These are phyloP conservation scores for Albula goreensis DNA, from an alignment of 2,113 vertebrate genomes.

Conservation along the genomic window DNA sequence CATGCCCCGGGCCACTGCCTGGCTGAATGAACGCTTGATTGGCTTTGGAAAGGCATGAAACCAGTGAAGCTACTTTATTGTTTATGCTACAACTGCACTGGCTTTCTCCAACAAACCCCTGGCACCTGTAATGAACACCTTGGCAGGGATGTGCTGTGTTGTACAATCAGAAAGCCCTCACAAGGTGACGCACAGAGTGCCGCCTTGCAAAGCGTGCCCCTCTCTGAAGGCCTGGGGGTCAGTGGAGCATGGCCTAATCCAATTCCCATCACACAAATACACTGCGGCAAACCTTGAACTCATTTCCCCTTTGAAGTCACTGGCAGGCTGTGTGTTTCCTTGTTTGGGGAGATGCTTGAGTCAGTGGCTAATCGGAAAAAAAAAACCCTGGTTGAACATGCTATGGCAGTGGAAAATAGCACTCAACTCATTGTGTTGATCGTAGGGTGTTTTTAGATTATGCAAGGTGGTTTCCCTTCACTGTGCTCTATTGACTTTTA, in stretches of 20 bases:
- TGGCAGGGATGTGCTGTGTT: background rate
- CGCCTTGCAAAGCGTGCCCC: background rate
- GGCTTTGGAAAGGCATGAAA: slow-evolving; percentile 1
- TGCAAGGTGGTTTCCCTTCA: background rate
- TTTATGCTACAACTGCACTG: background rate
- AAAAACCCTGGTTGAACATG: background rate
- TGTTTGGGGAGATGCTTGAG: background rate
- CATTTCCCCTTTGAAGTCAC: background rate
- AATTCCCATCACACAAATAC: background rate
- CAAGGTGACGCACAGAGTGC: background rate
- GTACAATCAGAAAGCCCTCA: background rate
- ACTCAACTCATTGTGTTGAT: background rate
- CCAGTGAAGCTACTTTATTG: background rate
- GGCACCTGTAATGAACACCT: background rate
- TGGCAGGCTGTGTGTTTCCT: background rate
- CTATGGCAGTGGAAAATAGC: too few relatives aligned
- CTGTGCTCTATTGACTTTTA: background rate
- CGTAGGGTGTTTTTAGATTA: background rate
- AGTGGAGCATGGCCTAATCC: background rate
- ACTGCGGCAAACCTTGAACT: background rate
- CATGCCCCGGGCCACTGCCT: background rate
- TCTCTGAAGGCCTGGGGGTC: background rate
- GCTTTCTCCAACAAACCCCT: background rate
- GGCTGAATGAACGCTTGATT: slow-evolving; percentile 9
- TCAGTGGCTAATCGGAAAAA: background rate